Conservation (phyloP, 2,113 vertebrate genomes). For the Elachura formosa region DNA sequence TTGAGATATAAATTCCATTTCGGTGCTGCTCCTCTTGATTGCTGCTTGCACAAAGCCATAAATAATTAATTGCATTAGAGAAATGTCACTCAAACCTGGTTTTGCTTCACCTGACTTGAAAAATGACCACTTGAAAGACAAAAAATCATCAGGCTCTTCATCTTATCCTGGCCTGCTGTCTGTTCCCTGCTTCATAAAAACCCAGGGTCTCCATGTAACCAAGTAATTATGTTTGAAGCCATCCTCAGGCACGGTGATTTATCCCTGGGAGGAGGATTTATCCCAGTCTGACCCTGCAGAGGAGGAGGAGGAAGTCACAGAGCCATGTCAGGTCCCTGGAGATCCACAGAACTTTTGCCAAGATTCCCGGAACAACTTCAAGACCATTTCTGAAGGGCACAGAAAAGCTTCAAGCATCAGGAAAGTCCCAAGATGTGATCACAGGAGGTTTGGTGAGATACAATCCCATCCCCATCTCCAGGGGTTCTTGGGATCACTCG, state of each 20-base stretch:
- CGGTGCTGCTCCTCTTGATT: not conserved
- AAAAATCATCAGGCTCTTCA: not conserved
- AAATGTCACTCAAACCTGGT: not conserved
- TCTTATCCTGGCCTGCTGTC: not conserved
- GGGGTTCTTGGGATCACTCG: fast-evolving
- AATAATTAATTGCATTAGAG: conserved; percentile 6
- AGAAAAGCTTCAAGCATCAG: not conserved
- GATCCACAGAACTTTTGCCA: not conserved
- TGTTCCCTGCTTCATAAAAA: not conserved
- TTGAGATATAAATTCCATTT: not conserved
- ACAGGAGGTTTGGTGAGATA: not conserved
- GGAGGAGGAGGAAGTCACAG: not conserved
- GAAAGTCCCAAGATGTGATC: not conserved
- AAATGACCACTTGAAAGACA: not conserved
- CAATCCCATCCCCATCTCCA: not conserved
- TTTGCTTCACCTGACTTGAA: not conserved
- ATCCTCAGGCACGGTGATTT: not conserved
- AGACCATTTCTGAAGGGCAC: not conserved
- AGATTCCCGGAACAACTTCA: not conserved
- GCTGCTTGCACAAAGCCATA: not conserved
- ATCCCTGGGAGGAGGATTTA: not conserved
- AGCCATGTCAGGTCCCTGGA: not conserved
- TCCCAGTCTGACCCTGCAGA: not conserved
- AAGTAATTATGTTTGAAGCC: not conserved
- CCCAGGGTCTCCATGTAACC: not conserved